Evolutionary conservation across 2,113 vertebrate genomes (phyloP), one percentile per base, ranked within the genome.

Genomic region (Anguilla japonica): DNA sequence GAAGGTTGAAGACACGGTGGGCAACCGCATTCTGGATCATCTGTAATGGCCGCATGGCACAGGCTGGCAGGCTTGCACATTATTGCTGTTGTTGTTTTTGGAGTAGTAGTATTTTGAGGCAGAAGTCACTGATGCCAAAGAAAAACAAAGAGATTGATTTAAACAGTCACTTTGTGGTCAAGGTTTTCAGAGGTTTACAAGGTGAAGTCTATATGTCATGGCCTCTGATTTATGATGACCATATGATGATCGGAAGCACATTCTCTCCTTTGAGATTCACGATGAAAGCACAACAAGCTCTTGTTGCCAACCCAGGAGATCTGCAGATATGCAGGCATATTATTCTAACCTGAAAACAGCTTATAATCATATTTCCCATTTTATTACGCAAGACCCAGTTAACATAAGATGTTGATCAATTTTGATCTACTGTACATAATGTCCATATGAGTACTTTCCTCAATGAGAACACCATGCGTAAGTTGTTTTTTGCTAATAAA

Each of bases 301-400:
- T 26, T 63, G 40, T 22, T 56, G 90, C 88, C 91, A 91, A 92
- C 90, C 92, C 89, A 60, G 56, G 50, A 88, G 85, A 0, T 57
- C 60, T 8, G 63, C 57, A 83, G 43, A 71, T 79, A 83, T 46
- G 86, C 29, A 8, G 34, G 8, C 63, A 43, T 86, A 26, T 84
- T 84, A 63, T 67, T 86, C 50, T 40, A 82, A 56, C 57, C 22
- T 5, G 60, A 71, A 50, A 75, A 84, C 79, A 9, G 0, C 20
- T 16, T 79, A 84, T 43, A 81, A 89, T 84, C 56, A n/a, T 88
- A 86, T 81, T 81, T 87, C 79, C 89, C 63, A 41, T 88, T 91
- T 91, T 88, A 91, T 91, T 87, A 84, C 83, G 84, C 53, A 57
- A 41, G 46, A 41, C 85, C 9, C 81, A 63, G 87, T 78, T 53